Evolutionary conservation across 2,888 invertebrate species (phyloP).

Genomic region (Caenorhabditis zanzibari): DNA sequence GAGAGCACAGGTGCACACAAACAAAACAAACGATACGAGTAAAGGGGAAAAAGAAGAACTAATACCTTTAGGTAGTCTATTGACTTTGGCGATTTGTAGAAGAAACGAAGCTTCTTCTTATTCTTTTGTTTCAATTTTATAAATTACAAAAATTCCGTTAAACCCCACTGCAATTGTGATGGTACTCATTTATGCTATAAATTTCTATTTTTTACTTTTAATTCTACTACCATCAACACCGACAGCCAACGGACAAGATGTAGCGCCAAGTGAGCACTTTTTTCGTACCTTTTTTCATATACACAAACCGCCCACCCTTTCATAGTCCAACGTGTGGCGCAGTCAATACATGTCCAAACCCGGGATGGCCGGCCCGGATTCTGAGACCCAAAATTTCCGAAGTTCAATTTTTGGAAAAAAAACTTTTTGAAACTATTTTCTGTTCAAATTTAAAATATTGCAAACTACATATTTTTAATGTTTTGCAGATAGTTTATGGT

Average conservation of each 20-base stretch:
- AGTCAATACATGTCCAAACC: no score
- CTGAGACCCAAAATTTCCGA: no score
- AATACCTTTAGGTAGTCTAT: slow-evolving; percentile 39
- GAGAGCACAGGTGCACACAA: slow-evolving; percentile 42
- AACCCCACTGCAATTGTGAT: slow-evolving; percentile 9
- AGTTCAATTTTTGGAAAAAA: no score
- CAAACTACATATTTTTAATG: no score
- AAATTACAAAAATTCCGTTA: slow-evolving; percentile 25
- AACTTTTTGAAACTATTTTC: slow-evolving; percentile 9
- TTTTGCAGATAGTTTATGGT: slow-evolving; percentile 71
- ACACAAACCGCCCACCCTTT: no score
- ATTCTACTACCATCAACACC: slow-evolving; percentile 17
- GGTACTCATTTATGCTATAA: slow-evolving; percentile 28
- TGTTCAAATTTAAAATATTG: neutral
- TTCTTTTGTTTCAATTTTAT: neutral
- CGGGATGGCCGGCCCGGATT: no score
- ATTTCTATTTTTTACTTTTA: slow-evolving; percentile 32
- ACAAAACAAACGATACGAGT: slow-evolving; percentile 54
- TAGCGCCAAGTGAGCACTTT: slow-evolving; percentile 1
- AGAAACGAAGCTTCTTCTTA: neutral
- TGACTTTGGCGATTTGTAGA: slow-evolving; percentile 56
- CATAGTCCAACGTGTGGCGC: no score
- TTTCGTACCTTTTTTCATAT: neutral
- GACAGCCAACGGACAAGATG: slow-evolving; percentile 11
- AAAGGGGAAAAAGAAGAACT: neutral